Evolutionary conservation across 2,113 vertebrate genomes (phyloP), one percentile per base, ranked within the genome.

Genomic region (Calypte anna): DNA sequence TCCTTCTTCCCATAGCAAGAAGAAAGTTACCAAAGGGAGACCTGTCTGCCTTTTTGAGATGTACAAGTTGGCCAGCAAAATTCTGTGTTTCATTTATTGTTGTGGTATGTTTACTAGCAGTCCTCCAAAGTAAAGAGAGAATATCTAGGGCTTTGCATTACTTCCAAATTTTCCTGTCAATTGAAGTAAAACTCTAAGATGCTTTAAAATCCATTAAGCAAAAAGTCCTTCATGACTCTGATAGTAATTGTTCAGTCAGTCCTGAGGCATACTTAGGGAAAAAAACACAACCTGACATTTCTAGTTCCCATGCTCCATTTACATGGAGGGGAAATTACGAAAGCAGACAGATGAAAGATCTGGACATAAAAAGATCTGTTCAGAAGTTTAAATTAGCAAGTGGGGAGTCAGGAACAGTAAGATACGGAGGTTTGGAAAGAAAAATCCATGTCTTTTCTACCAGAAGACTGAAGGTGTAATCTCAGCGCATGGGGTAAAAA

Each of bases 151-250:
- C 59, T 94, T 92, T 88, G n/a, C 75, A 33, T 88, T 81, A 23
- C 33, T 91, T 91, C 68, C 76, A 86, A 4, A 81, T 93, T 94
- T 91, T 96, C 80, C 68, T 91, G 51, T 77, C 24, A 48, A 21
- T 91, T 93, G 53, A 93, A 82, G 51, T 93, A 83, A 92, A 92
- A 80, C 68, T 91, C 59, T 18, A 67, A 74, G 73, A 74, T 93
- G 28, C 40, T 95, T 91, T 70, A 93, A 96, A 93, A 92, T 91
- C 51, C 68, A 81, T 86, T 91, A 81, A 43, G 25, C 38, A 91
- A 90, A 91, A 94, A 85, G 40, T 90, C 62, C 36, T 87, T 86
- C 46, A 36, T 82, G 50, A 85, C 58, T 90, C 24, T n/a, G 28
- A 0, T n/a, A 82, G 87, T 91, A 92, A 82, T 87, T 91, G 48